Conservation (phyloP, 2,888 invertebrate genomes). For the Herminia tarsipennalis region DNA sequence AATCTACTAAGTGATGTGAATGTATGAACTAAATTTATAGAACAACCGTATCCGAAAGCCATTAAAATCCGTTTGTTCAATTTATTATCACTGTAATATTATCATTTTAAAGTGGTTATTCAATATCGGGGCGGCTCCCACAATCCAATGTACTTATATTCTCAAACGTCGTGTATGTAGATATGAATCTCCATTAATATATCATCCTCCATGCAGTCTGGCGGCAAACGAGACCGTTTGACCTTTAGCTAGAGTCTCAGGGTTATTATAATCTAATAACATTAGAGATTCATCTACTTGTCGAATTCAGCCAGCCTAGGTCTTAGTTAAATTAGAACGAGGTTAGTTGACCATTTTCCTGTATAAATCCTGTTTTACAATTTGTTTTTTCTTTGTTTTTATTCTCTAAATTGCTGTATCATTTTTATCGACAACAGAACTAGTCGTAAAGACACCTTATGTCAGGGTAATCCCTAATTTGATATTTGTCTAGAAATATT, state of each 20-base stretch:
- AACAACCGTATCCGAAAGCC: background rate
- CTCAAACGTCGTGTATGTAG: background rate
- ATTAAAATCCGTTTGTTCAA: constrained; percentile 16
- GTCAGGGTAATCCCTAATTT: too few species aligned
- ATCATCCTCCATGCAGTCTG: constrained; percentile 3
- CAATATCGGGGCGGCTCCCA: constrained; percentile 13
- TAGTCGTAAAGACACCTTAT: too few species aligned
- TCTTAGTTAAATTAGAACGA: background rate
- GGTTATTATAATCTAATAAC: too few species aligned
- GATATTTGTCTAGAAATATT: too few species aligned
- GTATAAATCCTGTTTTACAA: too few species aligned
- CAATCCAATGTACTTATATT: too few species aligned
- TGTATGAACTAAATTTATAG: too few species aligned
- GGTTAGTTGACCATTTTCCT: too few species aligned
- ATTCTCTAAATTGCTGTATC: too few species aligned
- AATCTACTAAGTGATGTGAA: too few species aligned
- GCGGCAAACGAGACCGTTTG: constrained; percentile 20
- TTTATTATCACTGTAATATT: constrained; percentile 4
- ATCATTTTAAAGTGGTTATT: constrained; percentile 24
- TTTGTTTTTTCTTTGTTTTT: too few species aligned
- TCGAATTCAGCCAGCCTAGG: background rate
- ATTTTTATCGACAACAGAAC: too few species aligned
- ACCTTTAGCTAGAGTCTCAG: constrained; percentile 25
- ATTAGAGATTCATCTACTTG: constrained; percentile 11
- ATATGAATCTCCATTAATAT: background rate